These are phyloP conservation scores for Dasyurus viverrinus DNA, from an alignment of 2,113 vertebrate genomes.

Conservation along the genomic window DNA sequence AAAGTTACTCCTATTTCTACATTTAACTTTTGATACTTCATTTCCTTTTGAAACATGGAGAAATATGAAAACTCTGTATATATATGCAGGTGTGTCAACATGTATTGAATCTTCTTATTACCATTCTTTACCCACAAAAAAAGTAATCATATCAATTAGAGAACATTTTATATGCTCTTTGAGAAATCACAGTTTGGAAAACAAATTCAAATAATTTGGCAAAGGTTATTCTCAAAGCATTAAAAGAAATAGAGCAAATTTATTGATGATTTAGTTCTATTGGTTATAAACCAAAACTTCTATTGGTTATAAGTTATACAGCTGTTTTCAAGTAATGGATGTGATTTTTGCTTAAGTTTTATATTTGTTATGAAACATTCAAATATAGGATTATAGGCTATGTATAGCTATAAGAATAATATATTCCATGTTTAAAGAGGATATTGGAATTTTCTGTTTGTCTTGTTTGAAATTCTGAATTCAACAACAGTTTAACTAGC, in stretches of 20 bases:
- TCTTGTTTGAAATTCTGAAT: neutral
- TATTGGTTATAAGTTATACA: neutral
- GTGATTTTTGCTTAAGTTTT: neutral
- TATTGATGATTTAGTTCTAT: neutral
- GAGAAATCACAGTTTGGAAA: neutral
- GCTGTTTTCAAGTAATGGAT: neutral
- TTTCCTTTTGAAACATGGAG: neutral
- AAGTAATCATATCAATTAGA: neutral
- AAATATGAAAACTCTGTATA: neutral
- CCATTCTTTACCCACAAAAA: neutral
- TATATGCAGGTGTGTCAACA: too few relatives aligned
- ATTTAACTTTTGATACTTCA: neutral
- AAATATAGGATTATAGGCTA: neutral
- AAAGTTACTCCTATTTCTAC: neutral
- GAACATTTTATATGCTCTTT: neutral
- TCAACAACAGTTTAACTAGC: neutral
- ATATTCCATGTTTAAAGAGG: constrained; percentile 3
- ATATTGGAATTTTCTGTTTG: neutral
- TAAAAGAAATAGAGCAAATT: neutral
- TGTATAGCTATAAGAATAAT: neutral
- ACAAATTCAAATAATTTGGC: neutral
- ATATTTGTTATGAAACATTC: neutral
- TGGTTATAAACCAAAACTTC: neutral
- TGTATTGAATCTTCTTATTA: neutral
- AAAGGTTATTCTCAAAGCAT: neutral